Evolutionary conservation across 2,113 vertebrate genomes (phyloP).

Genomic region (Anseranas semipalmata): DNA sequence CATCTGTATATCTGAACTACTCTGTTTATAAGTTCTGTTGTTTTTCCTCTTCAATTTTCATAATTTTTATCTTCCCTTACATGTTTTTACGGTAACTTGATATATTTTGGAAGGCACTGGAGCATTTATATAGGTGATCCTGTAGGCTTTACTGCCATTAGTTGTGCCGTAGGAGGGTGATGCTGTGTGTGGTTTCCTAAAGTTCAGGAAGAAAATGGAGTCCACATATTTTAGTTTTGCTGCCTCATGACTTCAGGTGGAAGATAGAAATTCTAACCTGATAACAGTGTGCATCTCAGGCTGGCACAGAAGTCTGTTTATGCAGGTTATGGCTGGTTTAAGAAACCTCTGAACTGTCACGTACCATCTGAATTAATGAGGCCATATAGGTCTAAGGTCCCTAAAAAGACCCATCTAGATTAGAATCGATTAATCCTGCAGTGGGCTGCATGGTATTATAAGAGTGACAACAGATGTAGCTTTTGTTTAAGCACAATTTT

Average conservation of each 20-base stretch:
- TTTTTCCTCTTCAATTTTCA: background rate
- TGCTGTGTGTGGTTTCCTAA: background rate
- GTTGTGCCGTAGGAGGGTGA: background rate
- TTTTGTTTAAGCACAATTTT: conserved; percentile 53
- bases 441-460: conserved; percentile 52
- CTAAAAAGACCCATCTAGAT: conserved; percentile 70
- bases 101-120: background rate
- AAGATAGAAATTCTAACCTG: conserved; percentile 26
- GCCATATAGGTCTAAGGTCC: conserved; percentile 71
- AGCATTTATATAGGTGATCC: background rate
- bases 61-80: background rate
- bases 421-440: conserved; percentile 71
- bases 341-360: conserved; percentile 77
- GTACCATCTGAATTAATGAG: conserved; percentile 77
- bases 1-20: background rate
- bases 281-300: conserved; percentile 33
- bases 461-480: conserved; percentile 57
- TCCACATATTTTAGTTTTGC: background rate
- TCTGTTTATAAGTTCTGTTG: background rate
- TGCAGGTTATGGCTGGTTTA: conserved; percentile 65
- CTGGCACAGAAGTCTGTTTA: conserved; percentile 56
- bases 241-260: background rate
- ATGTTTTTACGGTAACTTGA: background rate
- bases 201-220: background rate
- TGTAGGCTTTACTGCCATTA: background rate